Percentiles rank a stretch among this genome's conserved stretches.
Evolutionary conservation across 2,888 invertebrate species (phyloP).

Genomic region (Ennomos erosarius): DNA sequence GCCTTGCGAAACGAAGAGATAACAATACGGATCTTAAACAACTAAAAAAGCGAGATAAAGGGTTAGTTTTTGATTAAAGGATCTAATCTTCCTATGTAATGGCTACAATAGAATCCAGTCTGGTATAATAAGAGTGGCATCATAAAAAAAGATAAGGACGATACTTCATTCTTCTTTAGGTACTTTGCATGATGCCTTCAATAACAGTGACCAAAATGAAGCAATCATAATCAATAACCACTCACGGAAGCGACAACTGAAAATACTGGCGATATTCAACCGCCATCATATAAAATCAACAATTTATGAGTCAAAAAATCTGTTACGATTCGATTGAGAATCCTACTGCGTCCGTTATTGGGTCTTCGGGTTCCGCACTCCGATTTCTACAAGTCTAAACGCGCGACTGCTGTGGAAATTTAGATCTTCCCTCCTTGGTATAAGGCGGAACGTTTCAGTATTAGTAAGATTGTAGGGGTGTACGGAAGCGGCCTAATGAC

Average conservation of each 20-base stretch:
- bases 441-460: constrained; percentile 47
- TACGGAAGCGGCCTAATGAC: constrained; percentile 82
- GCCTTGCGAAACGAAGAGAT: too few species aligned
- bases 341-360: constrained; percentile 68
- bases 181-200: not conserved
- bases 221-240: constrained; percentile 23
- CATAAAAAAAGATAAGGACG: too few species aligned
- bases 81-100: too few species aligned
- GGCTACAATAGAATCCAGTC: too few species aligned
- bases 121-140: too few species aligned
- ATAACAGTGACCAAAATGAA: constrained; percentile 10
- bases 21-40: too few species aligned
- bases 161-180: too few species aligned
- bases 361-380: constrained; percentile 59
- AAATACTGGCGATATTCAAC: constrained; percentile 40
- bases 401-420: constrained; percentile 43
- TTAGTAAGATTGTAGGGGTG: constrained; percentile 51
- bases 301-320: constrained; percentile 67
- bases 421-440: constrained; percentile 50
- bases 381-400: constrained; percentile 44
- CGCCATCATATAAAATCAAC: constrained; percentile 48
- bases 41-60: too few species aligned
- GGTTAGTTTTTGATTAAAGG: too few species aligned
- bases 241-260: constrained; percentile 19
- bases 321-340: constrained; percentile 66